Evolutionary conservation across 1,140 invertebrate species (phyloP).

Genomic region (Cotesia typhae): DNA sequence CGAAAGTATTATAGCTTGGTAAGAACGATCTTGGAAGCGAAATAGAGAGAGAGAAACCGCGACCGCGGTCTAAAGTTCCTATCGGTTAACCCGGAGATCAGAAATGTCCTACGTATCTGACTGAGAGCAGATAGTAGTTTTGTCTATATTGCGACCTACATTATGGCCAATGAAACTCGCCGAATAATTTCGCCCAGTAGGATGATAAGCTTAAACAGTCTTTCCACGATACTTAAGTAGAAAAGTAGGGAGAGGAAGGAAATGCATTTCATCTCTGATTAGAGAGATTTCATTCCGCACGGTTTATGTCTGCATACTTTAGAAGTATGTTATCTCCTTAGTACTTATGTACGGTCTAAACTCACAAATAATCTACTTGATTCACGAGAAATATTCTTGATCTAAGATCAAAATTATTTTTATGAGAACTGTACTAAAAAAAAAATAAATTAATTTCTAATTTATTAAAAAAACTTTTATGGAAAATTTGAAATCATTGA

Average conservation of each 20-base stretch:
- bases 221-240: not conserved
- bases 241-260: not conserved
- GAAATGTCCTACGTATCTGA: slow-evolving; percentile 2
- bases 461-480: no score
- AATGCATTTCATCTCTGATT: slow-evolving; percentile 8
- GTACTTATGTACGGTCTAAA: not conserved
- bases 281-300: not conserved
- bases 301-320: not conserved
- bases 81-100: slow-evolving; percentile 16
- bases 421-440: no score
- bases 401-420: no score
- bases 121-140: not conserved
- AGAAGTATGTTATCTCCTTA: not conserved
- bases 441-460: no score
- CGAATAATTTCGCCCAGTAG: slow-evolving; percentile 1
- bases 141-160: not conserved
- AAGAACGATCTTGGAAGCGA: not conserved
- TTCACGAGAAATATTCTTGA: no score
- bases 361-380: no score
- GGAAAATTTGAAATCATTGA: no score
- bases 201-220: slow-evolving; percentile 7
- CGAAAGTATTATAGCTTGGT: not conserved
- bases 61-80: slow-evolving; percentile 13
- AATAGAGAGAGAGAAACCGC: not conserved
- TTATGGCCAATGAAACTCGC: not conserved